Base-by-base conservation (phyloP, 2,113 vertebrate genomes). In the Pelecanus crispus region DNA sequence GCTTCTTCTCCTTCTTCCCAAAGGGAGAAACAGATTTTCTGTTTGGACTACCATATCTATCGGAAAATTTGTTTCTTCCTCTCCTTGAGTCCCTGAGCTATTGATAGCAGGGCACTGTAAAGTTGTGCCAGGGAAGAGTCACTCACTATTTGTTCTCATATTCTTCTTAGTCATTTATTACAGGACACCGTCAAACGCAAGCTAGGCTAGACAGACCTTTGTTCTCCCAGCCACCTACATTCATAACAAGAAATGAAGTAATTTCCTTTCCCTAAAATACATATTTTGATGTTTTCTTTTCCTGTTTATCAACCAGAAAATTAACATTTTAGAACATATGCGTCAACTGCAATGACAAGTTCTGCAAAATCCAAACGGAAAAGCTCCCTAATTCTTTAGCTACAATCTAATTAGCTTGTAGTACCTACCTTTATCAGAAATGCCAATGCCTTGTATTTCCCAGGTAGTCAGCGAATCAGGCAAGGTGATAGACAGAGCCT, bases 401-500 rank as follows among this genome's bases (percentile, higher is more conserved):
- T 87, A 32, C 65, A 61, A 53, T 6, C 25, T 11, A 62, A 21
- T 36, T 11, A 59, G 55, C 61, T 17, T 61, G 25, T 19, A 55
- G 65, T 49, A 61, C 98, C 95, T 77, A 99, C 99, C 99, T 42
- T 97, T 95, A 22, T 97, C 88, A 79, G 99, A 99, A 97, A 99
- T 98, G 81, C 98, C 98, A 75, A 99, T 86, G 16, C 99, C 99
- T 96, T 97, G 98, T 42, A 99, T 59, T 96, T 99, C 98, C 99
- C 99, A 99, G 32, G 99, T 99, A 58, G 99, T 99, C 42, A 99
- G 97, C 18, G 99, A 99, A 97, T 99, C 99, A 15, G 99, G 99
- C 18, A 99, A 95, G 49, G 36, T 90, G 68, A 98, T 28, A 13
- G 42, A 94, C 71, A 99, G 22, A 1, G 75, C 62, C 73, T 97